Evolutionary conservation across 2,888 invertebrate genomes (phyloP).

Genomic region (Ectobius pallidus): DNA sequence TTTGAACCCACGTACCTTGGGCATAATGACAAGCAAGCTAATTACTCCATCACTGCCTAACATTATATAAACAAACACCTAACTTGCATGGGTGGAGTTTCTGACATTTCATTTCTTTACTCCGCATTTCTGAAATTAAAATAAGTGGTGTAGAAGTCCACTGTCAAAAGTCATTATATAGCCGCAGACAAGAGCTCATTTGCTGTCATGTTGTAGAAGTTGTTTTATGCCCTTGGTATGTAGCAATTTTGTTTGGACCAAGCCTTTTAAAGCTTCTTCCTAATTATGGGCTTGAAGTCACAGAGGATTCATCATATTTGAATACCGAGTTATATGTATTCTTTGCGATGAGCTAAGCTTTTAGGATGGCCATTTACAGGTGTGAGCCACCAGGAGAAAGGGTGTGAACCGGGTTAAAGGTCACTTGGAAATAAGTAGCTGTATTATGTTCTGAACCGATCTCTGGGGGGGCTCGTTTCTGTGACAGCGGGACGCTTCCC

Average conservation of each 20-base stretch:
- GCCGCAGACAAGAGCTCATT: background rate
- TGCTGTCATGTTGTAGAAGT: background rate
- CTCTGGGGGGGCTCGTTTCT: background rate
- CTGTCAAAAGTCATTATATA: background rate
- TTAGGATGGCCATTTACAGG: background rate
- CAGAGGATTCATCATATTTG: background rate
- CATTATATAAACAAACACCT: no score
- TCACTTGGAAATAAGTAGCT: background rate
- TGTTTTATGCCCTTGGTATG: background rate
- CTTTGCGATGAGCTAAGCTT: background rate
- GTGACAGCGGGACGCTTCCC: background rate
- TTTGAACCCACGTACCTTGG: no score
- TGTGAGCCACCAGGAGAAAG: background rate
- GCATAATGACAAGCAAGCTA: no score
- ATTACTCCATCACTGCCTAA: no score
- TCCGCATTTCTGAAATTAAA: background rate
- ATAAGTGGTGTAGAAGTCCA: background rate
- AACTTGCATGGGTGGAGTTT: no score
- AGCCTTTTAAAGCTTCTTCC: no score
- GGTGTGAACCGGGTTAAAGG: constrained; percentile 10
- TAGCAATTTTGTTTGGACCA: background rate
- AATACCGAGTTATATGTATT: background rate
- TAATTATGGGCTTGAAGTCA: background rate
- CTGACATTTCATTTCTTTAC: background rate
- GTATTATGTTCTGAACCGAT: no score